Percentiles rank a stretch among this genome's conserved stretches.
These are phyloP conservation scores for Hemichromis elongatus DNA, from an alignment of 2,113 vertebrate species.

Conservation along the genomic window DNA sequence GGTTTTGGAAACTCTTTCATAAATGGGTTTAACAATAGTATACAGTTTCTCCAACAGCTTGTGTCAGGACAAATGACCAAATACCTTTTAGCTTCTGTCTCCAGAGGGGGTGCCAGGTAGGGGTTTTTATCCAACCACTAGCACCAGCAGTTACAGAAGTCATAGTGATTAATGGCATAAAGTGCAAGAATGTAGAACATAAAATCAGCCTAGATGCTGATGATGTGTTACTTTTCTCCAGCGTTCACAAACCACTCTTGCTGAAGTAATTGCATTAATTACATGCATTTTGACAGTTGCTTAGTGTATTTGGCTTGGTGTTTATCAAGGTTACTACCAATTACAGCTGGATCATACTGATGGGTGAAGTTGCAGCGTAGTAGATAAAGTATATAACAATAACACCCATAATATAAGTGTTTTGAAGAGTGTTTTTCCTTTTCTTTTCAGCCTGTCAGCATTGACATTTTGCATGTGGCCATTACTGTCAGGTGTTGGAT, in stretches of 20 bases:
- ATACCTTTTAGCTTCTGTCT: accelerated
- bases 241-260: neutral
- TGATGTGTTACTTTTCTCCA: neutral
- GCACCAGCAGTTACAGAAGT: neutral
- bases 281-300: neutral
- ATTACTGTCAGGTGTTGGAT: accelerated
- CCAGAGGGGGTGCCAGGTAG: neutral
- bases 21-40: neutral
- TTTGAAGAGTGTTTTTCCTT: accelerated
- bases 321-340: neutral
- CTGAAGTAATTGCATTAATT: neutral
- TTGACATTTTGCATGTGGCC: accelerated
- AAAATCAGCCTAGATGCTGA: neutral
- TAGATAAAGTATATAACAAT: neutral
- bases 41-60: neutral
- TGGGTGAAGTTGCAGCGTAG: no score
- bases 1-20: neutral
- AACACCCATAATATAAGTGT: accelerated
- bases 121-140: accelerated
- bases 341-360: neutral
- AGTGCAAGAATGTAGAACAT: neutral
- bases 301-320: neutral
- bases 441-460: neutral
- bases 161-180: accelerated
- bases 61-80: neutral